Conservation (phyloP, 2,113 vertebrate genomes). For the Coryphaenoides rupestris region DNA sequence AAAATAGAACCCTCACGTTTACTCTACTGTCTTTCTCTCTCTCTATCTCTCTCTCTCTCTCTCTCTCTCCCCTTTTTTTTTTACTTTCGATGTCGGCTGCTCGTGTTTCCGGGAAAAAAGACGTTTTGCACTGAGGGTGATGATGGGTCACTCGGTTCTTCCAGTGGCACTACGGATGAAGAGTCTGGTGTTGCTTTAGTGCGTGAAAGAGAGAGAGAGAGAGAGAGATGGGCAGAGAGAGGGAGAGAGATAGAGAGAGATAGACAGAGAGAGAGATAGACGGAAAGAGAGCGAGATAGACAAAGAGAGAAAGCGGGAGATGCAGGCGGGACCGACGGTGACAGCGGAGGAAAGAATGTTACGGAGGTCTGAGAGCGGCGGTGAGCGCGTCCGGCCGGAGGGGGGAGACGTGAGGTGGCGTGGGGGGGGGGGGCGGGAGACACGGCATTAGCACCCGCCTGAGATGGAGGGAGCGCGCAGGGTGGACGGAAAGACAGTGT, state of each 20-base stretch:
- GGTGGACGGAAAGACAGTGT: conserved; percentile 69
- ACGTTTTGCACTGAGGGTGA: neutral
- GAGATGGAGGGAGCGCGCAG: conserved; percentile 66
- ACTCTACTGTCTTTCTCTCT: conserved; percentile 9
- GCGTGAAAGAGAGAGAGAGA: neutral
- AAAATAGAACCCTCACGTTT: conserved; percentile 49
- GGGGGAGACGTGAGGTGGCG: conserved; percentile 45
- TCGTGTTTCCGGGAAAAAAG: neutral
- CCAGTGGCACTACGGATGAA: neutral
- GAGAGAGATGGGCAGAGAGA: neutral
- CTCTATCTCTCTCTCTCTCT: no score
- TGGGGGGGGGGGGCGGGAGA: conserved; percentile 48
- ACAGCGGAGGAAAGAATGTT: conserved; percentile 78
- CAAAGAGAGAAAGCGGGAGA: conserved; percentile 45
- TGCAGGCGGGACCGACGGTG: conserved; percentile 72
- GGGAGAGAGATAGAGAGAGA: conserved; percentile 40
- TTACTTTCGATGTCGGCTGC: neutral
- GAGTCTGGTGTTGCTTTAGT: neutral
- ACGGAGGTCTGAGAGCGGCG: conserved; percentile 64
- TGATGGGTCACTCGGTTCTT: conserved; percentile 1
- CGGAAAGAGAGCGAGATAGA: conserved; percentile 38
- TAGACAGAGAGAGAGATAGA: conserved; percentile 27
- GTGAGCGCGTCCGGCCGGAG: conserved; percentile 40
- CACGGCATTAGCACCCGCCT: conserved; percentile 66
- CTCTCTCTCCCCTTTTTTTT: no score